phyloP scores from a whole-genome alignment of 1,140 invertebrate genomes.

The Tachypleus tridentatus region DNA sequence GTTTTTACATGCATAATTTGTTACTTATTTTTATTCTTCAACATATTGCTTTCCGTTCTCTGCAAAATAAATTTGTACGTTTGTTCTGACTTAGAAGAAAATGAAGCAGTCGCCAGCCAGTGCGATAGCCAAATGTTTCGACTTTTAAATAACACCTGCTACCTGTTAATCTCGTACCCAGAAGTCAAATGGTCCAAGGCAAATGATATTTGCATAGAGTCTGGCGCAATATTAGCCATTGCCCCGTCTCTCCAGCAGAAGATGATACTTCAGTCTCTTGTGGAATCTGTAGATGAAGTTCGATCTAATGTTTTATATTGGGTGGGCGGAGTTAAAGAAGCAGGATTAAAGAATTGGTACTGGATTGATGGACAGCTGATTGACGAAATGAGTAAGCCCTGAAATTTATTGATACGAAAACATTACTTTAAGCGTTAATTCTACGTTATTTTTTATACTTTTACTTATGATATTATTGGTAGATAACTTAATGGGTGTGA shows the following conservation, averaged over 20 bases:
- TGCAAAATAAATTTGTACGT: no score
- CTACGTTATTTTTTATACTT: no score
- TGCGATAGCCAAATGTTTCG: slow-evolving; percentile 23
- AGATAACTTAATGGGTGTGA: no score
- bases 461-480: no score
- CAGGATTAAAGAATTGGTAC: slow-evolving; percentile 30
- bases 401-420: no score
- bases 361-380: slow-evolving; percentile 44
- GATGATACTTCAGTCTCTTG: slow-evolving; percentile 47
- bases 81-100: no score
- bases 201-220: slow-evolving; percentile 52
- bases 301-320: slow-evolving; percentile 52
- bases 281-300: slow-evolving; percentile 51
- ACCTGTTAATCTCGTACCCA: slow-evolving; percentile 55
- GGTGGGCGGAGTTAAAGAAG: slow-evolving; percentile 40
- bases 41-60: no score
- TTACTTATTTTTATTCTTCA: no score
- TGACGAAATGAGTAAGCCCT: no score
- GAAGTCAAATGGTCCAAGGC: slow-evolving; percentile 58
- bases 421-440: no score
- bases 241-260: slow-evolving; percentile 26
- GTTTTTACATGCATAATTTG: no score
- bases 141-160: slow-evolving; percentile 37
- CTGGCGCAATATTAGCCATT: slow-evolving; percentile 33
- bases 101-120: background rate